Evolutionary conservation across 2,888 invertebrate species (phyloP).

Genomic region (Hemicrepidius hirtus): DNA sequence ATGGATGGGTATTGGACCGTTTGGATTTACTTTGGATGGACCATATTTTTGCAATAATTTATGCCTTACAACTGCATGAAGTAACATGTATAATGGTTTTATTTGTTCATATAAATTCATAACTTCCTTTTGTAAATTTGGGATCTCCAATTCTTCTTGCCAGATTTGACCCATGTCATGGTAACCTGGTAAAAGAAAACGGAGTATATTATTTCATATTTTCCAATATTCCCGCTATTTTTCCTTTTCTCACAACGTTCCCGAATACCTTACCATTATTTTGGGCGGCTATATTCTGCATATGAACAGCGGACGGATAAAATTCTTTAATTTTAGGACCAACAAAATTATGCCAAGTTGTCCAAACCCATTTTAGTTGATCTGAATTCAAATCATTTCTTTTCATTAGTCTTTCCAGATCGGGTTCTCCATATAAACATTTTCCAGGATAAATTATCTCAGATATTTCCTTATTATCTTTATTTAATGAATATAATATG

Average conservation of each 20-base stretch:
- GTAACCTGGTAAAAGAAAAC: constrained; percentile 73
- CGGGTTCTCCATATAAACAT: constrained; percentile 79
- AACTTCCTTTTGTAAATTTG: constrained; percentile 75
- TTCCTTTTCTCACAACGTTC: too few species aligned
- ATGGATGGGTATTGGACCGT: constrained; percentile 81
- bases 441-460: constrained; percentile 60
- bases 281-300: constrained; percentile 79
- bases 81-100: constrained; percentile 78
- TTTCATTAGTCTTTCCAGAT: constrained; percentile 77
- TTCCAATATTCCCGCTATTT: constrained; percentile 83
- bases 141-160: constrained; percentile 79
- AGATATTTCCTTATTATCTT: constrained; percentile 52
- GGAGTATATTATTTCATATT: constrained; percentile 42
- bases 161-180: constrained; percentile 78
- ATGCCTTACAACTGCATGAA: constrained; percentile 84
- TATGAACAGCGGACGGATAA: constrained; percentile 74
- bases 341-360: constrained; percentile 79
- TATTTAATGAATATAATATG: constrained; percentile 50
- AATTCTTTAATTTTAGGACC: constrained; percentile 75
- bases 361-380: constrained; percentile 76
- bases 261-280: constrained; percentile 81
- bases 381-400: constrained; percentile 63
- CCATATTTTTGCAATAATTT: constrained; percentile 77
- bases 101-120: constrained; percentile 74
- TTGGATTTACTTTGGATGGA: constrained; percentile 71